phyloP scores from a whole-genome alignment of 2,888 invertebrate genomes.

The Hylaea fasciaria region DNA sequence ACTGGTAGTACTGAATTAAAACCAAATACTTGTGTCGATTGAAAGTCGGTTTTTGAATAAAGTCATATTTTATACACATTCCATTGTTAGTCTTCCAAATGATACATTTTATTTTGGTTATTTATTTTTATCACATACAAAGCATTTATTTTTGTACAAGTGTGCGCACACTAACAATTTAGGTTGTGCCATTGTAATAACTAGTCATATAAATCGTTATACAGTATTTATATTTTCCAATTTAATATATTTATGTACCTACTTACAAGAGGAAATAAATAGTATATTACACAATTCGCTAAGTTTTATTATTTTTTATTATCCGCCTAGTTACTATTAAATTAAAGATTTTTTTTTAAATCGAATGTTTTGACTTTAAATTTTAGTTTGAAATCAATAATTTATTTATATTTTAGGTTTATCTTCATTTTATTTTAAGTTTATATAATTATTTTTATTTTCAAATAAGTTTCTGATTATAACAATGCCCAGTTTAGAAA shows the following conservation, averaged over 20 bases:
- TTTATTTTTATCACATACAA: conserved; percentile 33
- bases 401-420: too few relatives aligned
- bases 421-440: too few relatives aligned
- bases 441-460: too few relatives aligned
- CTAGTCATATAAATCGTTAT: conserved; percentile 47
- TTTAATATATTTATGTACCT: conserved; percentile 9
- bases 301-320: not conserved
- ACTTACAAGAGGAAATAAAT: conserved; percentile 3
- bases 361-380: too few relatives aligned
- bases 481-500: too few relatives aligned
- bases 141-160: conserved; percentile 37
- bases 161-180: conserved; percentile 28
- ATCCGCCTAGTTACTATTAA: conserved; percentile 6
- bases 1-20: not conserved
- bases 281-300: not conserved
- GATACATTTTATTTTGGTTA: conserved; percentile 27
- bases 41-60: conserved; percentile 7
- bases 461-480: too few relatives aligned
- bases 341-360: too few relatives aligned
- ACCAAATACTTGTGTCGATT: too few relatives aligned
- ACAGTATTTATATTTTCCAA: conserved; percentile 36
- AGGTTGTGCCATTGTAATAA: conserved; percentile 37
- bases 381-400: too few relatives aligned
- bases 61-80: conserved; percentile 34
- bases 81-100: conserved; percentile 45